Evolutionary conservation across 2,797 vertebrate genomes (phyloP).

Genomic region (Tinamus major): DNA sequence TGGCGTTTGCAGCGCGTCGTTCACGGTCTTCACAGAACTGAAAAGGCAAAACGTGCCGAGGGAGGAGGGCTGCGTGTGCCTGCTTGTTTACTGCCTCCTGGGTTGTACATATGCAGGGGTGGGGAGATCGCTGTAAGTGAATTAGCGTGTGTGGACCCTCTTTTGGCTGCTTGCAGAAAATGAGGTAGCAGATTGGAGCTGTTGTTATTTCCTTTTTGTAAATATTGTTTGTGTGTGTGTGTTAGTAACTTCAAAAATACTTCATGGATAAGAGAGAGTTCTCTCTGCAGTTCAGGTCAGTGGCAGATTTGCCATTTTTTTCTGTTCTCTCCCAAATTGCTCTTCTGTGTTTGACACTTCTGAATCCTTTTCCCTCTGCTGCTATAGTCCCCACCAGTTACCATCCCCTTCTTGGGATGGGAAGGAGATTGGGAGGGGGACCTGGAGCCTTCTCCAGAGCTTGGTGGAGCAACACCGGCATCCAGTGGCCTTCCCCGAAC

Average conservation of each 20-base stretch:
- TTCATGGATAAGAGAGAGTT: background rate
- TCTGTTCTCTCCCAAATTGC: background rate
- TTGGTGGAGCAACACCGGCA: constrained; percentile 36
- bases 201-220: background rate
- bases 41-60: constrained; percentile 1
- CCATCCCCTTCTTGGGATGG: background rate
- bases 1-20: constrained; percentile 2
- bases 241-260: background rate
- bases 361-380: background rate
- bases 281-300: background rate
- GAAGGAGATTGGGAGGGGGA: background rate
- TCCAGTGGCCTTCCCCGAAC: constrained; percentile 13
- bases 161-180: background rate
- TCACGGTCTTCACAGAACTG: constrained; percentile 34
- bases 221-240: background rate
- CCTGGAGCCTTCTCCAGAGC: background rate
- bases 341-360: background rate
- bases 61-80: background rate
- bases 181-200: background rate
- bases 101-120: background rate
- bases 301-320: background rate
- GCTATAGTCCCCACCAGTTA: background rate
- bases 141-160: background rate
- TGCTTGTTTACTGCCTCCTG: background rate
- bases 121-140: background rate